Percentiles rank a stretch among this genome's conserved stretches.
phyloP scores from a whole-genome alignment of 2,113 vertebrate species.

The Cebus imitator region DNA sequence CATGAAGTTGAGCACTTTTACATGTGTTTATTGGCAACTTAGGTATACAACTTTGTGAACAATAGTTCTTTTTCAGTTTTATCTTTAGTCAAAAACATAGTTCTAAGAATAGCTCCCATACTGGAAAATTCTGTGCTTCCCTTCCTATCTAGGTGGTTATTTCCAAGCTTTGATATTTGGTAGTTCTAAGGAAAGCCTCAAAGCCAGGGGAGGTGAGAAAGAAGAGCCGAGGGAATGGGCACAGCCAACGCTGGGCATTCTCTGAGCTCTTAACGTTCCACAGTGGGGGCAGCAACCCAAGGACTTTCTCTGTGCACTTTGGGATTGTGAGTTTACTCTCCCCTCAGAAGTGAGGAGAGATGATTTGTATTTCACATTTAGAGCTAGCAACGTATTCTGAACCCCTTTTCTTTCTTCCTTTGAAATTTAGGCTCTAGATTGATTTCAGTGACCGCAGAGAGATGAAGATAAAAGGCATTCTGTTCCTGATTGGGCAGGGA shows the following conservation, averaged over 20 bases:
- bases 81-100: not conserved
- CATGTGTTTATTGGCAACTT: not conserved
- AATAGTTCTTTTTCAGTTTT: not conserved
- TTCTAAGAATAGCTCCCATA: not conserved
- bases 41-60: not conserved
- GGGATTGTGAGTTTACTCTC: conserved; percentile 25
- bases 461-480: not conserved
- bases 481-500: not conserved
- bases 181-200: not conserved
- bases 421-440: conserved; percentile 52
- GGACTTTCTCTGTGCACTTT: conserved; percentile 14
- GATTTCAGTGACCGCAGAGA: not conserved
- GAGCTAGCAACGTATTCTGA: conserved; percentile 63
- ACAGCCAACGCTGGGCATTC: conserved; percentile 17
- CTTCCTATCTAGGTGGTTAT: not conserved
- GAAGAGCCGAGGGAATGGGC: too few relatives aligned
- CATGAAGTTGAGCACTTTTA: not conserved
- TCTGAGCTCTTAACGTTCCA: conserved; percentile 13
- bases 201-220: conserved; percentile 18
- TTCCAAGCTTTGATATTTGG: not conserved
- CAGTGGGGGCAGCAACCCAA: conserved; percentile 51
- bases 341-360: conserved; percentile 33
- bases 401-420: not conserved
- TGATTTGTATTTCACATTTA: conserved; percentile 58
- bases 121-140: not conserved